Percentiles rank a stretch among this genome's conserved stretches.
Conservation (phyloP, 64 coral and sea anemone genomes). For the Anthopleura sola region DNA sequence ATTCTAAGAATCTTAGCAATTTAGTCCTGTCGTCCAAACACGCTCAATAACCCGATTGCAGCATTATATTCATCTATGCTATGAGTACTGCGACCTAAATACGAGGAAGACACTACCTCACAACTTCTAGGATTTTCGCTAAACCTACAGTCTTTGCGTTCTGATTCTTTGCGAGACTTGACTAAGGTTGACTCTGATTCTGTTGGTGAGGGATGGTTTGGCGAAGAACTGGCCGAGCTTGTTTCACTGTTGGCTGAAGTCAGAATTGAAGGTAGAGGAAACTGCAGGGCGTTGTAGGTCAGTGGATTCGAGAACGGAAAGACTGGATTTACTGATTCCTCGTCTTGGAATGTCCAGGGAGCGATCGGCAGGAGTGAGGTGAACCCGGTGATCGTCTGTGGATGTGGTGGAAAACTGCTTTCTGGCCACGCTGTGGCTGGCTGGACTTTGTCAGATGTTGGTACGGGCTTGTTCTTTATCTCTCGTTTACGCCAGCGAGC, state of each 20-base stretch:
- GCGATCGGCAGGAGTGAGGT: background rate
- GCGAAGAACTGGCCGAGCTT: background rate
- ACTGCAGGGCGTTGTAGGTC: background rate
- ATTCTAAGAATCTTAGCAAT: background rate
- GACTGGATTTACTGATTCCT: background rate
- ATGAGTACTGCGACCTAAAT: background rate
- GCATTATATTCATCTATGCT: background rate
- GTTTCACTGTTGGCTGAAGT: background rate
- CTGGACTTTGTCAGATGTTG: background rate
- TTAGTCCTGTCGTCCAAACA: constrained; percentile 16
- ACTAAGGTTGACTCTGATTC: background rate
- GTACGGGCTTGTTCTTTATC: constrained; percentile 62
- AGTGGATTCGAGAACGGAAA: background rate
- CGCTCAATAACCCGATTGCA: background rate
- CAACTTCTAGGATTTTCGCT: background rate
- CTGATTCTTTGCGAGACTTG: background rate
- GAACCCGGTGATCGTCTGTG: background rate
- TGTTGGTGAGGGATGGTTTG: background rate
- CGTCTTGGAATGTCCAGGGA: background rate
- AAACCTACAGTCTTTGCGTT: background rate
- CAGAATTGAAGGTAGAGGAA: background rate
- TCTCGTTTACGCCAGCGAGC: constrained; percentile 55
- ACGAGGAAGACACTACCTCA: background rate
- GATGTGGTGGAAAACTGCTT: background rate
- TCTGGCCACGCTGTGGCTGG: background rate